Evolutionary conservation across 1,140 invertebrate species (phyloP), one percentile per base, ranked within the genome.

Genomic region (Pinna nobilis): DNA sequence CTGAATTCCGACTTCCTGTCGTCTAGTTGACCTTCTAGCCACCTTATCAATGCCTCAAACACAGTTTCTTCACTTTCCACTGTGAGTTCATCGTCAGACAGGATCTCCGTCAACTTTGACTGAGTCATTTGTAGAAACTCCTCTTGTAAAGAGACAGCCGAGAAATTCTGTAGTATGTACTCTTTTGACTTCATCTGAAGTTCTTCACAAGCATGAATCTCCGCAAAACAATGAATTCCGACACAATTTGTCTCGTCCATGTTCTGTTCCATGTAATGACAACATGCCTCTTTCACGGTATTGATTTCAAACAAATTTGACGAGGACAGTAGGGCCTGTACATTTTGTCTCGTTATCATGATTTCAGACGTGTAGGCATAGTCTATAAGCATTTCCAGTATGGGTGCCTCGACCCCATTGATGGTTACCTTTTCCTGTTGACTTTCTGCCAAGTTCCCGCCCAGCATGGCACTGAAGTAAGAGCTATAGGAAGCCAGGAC

Each of bases 211-310:
- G 89, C 88, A 84, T 91, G 91, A 25, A 88, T 80, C 79, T 92
- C 91, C 59, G 91, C 91, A 87, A 92, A 92, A 73, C 91, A 91
- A 73, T 91, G 90, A 60, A 92, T 92, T 1, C 91, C 91, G 44
- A 92, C 80, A 82, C 90, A 90, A 80, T 92, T 92, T 13, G 86
- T 82, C 47, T 89, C 88, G 77, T 92, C 91, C 89, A 92, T 92
- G 79, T 92, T 90, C 53, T 87, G 84, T 76, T 91, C 90, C 30
- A 92, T 78, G 77, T 91, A 92, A 20, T 83, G 76, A 72, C 91
- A 92, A 71, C 91, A 91, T 0, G 91, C 91, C 69, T 91, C 91
- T 64, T 89, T 84, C 6, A 92, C 90, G 32, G 91, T 85, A 20
- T 91, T 70, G 25, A 92, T 88, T 78, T 91, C 90, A 9, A 92